These are phyloP conservation scores for Chrysaora quinquecirrha DNA, from an alignment of 30 jellyfish, hydroid and myxozoan genomes.

Conservation along the genomic window DNA sequence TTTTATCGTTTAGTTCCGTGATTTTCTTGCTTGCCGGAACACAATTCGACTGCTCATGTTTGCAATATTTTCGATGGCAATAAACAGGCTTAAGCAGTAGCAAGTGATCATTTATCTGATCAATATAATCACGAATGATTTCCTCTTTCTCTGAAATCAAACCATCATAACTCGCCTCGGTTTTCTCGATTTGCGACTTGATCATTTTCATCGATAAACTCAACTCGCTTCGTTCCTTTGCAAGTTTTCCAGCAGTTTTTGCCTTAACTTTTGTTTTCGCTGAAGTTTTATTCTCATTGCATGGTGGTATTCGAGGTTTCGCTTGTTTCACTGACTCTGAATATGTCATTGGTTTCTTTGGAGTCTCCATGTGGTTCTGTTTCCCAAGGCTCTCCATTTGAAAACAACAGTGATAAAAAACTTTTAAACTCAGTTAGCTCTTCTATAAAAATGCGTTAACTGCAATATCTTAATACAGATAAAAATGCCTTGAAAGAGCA, in stretches of 20 bases:
- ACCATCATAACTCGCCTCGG: conserved; percentile 10
- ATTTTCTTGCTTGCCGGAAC: conserved; percentile 15
- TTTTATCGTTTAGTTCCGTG: conserved; percentile 22
- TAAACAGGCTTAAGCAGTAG: neutral
- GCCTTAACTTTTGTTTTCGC: neutral
- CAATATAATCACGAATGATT: neutral
- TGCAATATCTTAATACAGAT: too few relatives aligned
- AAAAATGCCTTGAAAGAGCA: too few relatives aligned
- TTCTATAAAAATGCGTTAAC: too few relatives aligned
- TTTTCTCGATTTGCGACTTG: conserved; percentile 9
- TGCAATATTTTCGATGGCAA: conserved; percentile 17
- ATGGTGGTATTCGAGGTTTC: conserved; percentile 10
- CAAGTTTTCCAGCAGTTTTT: neutral
- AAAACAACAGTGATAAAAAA: too few relatives aligned
- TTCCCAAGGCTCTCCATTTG: conserved; percentile 30
- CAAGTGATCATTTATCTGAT: conserved; percentile 16
- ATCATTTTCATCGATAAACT: conserved; percentile 16
- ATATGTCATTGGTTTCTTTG: conserved; percentile 52
- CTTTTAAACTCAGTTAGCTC: too few relatives aligned
- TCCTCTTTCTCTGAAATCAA: conserved; percentile 18
- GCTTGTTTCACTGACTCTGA: conserved; percentile 67
- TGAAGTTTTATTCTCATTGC: neutral
- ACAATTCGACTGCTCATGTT: conserved; percentile 31
- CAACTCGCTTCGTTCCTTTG: conserved; percentile 28
- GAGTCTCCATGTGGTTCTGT: neutral